These are phyloP conservation scores for Catostylus mosaicus DNA, from an alignment of 30 jellyfish, hydroid and myxozoan genomes.

Conservation along the genomic window DNA sequence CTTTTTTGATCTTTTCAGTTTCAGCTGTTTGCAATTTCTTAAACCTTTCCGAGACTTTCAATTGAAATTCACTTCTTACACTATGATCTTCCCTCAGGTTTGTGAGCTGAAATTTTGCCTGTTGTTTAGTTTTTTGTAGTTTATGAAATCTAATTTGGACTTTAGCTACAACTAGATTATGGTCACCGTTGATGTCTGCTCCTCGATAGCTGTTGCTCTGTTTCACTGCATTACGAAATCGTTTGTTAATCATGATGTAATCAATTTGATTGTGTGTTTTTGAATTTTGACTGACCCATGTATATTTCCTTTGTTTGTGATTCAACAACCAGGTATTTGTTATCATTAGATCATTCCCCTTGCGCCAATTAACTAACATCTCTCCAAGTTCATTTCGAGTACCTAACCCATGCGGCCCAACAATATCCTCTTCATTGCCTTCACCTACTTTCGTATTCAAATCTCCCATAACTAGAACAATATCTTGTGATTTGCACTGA, in stretches of 20 bases:
- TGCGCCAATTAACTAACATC: slow-evolving; percentile 14
- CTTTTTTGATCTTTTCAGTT: not conserved
- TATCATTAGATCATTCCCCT: slow-evolving; percentile 10
- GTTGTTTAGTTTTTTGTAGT: not conserved
- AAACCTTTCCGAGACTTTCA: slow-evolving; percentile 44
- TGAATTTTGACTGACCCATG: not conserved
- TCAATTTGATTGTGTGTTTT: not conserved
- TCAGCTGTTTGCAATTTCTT: slow-evolving; percentile 1
- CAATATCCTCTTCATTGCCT: slow-evolving; percentile 1
- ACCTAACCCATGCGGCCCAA: slow-evolving; percentile 41
- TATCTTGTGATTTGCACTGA: slow-evolving; percentile 31
- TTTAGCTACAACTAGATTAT: not conserved
- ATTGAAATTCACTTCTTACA: slow-evolving; percentile 26
- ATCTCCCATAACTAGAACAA: slow-evolving; percentile 48
- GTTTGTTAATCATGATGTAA: not conserved
- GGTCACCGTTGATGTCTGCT: not conserved
- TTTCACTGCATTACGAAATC: not conserved
- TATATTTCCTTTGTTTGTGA: not conserved
- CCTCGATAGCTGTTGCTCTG: not conserved
- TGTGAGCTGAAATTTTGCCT: not conserved
- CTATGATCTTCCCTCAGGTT: not conserved
- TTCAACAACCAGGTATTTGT: slow-evolving; percentile 2
- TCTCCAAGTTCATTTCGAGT: slow-evolving; percentile 42
- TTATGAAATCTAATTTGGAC: not conserved
- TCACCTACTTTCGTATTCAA: slow-evolving; percentile 34